Evolutionary conservation across 1,140 invertebrate genomes (phyloP).

Genomic region (fruit fly (Drosophila melanogaster)): Release_6_plus_ISO1_MT NT_037436.4:18795001-18795500

Average conservation of each 20-base stretch:
- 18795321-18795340: slow-evolving; percentile 81
- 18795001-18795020: slow-evolving; percentile 40
- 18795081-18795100: not conserved
- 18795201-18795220: slow-evolving; percentile 81
- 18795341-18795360: slow-evolving; percentile 50
- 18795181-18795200: slow-evolving; percentile 77
- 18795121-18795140: slow-evolving; percentile 77
- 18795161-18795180: slow-evolving; percentile 66
- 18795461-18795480: no score
- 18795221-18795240: slow-evolving; percentile 60
- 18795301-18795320: slow-evolving; percentile 66
- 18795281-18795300: slow-evolving; percentile 2
- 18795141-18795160: slow-evolving; percentile 68
- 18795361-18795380: slow-evolving; percentile 71
- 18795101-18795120: slow-evolving; percentile 55
- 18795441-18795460: not conserved
- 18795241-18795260: slow-evolving; percentile 1
- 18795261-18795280: no score
- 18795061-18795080: slow-evolving; percentile 16
- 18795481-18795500: no score
- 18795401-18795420: slow-evolving; percentile 33
- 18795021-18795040: slow-evolving; percentile 60
- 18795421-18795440: not conserved
- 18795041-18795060: slow-evolving; percentile 31
- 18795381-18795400: slow-evolving; percentile 65